These are phyloP conservation scores for Elmis aenea DNA, from an alignment of 2,888 invertebrate genomes.

Conservation along the genomic window DNA sequence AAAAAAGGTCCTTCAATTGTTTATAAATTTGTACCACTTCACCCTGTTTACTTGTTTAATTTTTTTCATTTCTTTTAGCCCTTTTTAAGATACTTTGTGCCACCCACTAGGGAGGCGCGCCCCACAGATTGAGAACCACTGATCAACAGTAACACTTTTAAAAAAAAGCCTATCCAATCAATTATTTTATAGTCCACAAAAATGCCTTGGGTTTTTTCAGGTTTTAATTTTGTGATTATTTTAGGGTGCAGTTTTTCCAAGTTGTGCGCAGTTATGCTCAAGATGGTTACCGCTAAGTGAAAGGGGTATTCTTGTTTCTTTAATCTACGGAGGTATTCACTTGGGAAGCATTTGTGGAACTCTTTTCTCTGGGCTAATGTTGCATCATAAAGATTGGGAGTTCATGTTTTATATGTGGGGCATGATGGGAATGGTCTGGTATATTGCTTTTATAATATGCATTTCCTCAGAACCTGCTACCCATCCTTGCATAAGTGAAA, in stretches of 20 bases:
- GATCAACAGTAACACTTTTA: too few relatives aligned
- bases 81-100: too few relatives aligned
- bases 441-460: not conserved
- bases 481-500: constrained; percentile 33
- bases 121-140: too few relatives aligned
- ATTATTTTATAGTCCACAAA: too few relatives aligned
- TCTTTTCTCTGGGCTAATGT: not conserved
- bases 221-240: not conserved
- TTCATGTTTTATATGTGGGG: constrained; percentile 6
- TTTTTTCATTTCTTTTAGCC: too few relatives aligned
- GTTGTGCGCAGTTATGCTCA: not conserved
- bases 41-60: too few relatives aligned
- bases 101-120: too few relatives aligned
- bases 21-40: too few relatives aligned
- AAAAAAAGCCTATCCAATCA: too few relatives aligned
- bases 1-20: too few relatives aligned
- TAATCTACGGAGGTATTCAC: constrained; percentile 1
- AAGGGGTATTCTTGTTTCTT: constrained; percentile 1
- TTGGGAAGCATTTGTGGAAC: constrained; percentile 5
- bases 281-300: not conserved
- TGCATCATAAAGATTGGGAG: constrained; percentile 1
- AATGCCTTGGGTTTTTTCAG: too few relatives aligned
- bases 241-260: constrained; percentile 2
- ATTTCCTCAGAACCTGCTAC: constrained; percentile 3
- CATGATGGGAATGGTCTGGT: constrained; percentile 1